phyloP scores from a whole-genome alignment of 2,113 vertebrate genomes.

The Psilopsiagon aymara region DNA sequence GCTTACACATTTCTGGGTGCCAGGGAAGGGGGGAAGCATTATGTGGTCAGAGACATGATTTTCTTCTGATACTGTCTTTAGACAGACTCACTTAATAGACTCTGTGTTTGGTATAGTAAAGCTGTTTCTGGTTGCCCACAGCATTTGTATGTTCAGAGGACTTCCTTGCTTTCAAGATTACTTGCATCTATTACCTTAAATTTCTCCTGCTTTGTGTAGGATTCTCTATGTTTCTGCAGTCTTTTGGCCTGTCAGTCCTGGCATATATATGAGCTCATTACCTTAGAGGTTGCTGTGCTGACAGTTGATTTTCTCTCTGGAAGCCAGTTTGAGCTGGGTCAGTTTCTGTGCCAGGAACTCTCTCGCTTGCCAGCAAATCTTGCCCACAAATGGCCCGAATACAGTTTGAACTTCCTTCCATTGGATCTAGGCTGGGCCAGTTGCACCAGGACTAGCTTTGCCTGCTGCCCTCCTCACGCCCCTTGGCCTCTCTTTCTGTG shows the following conservation, averaged over 20 bases:
- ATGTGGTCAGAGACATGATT: not conserved
- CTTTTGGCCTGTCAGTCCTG: not conserved
- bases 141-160: not conserved
- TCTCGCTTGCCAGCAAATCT: not conserved
- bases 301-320: not conserved
- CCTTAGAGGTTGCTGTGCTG: not conserved
- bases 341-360: not conserved
- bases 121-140: not conserved
- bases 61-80: not conserved
- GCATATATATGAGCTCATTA: constrained; percentile 38
- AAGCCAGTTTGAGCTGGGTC: not conserved
- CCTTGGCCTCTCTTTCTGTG: not conserved
- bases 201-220: not conserved
- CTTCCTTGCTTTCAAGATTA: not conserved
- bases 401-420: not conserved
- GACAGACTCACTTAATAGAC: not conserved
- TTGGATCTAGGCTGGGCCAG: not conserved
- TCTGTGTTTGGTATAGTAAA: not conserved
- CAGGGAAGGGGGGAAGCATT: not conserved
- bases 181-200: not conserved
- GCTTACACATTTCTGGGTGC: not conserved
- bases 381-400: not conserved
- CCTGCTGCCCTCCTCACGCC: not conserved
- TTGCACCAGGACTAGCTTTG: not conserved
- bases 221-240: not conserved